A percentile compares a stretch with the other conserved stretches of the same genome.
Evolutionary conservation across 2,888 invertebrate species (phyloP).

Genomic region (Neuroscelio doddi): DNA sequence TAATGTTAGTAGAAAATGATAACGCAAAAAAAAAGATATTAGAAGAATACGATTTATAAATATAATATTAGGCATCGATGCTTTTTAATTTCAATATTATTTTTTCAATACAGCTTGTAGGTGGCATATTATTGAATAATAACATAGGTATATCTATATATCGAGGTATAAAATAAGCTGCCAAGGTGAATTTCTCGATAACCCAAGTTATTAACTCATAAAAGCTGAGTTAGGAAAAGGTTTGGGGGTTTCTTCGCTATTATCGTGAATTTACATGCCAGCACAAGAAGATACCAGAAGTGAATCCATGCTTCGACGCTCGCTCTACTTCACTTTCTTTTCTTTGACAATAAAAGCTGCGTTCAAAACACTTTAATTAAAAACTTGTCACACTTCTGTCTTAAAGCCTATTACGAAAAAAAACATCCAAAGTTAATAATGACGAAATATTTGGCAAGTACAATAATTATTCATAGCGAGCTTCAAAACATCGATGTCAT

Average conservation of each 20-base stretch:
- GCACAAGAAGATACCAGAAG: constrained; percentile 48
- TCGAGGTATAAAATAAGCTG: constrained; percentile 44
- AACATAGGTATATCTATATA: constrained; percentile 2
- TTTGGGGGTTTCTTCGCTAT: constrained; percentile 62
- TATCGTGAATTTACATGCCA: constrained; percentile 71
- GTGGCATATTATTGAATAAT: constrained; percentile 18
- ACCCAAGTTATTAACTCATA: constrained; percentile 71
- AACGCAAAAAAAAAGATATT: no score
- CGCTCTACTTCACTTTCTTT: constrained; percentile 33
- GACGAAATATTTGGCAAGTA: no score
- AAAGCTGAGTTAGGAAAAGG: constrained; percentile 67
- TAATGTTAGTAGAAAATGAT: no score
- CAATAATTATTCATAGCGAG: no score
- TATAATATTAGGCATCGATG: no score
- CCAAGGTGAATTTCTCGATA: constrained; percentile 68
- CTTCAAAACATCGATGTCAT: no score
- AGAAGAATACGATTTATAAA: no score
- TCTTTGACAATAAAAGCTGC: constrained; percentile 63
- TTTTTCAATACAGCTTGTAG: no score
- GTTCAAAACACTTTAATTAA: constrained; percentile 68
- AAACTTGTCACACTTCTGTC: constrained; percentile 59
- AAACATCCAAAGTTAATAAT: no score
- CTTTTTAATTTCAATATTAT: no score
- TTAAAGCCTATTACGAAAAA: constrained; percentile 11
- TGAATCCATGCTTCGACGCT: constrained; percentile 36